Base-by-base conservation (phyloP, 2,888 invertebrate genomes). In the Eristalis intricaria region DNA sequence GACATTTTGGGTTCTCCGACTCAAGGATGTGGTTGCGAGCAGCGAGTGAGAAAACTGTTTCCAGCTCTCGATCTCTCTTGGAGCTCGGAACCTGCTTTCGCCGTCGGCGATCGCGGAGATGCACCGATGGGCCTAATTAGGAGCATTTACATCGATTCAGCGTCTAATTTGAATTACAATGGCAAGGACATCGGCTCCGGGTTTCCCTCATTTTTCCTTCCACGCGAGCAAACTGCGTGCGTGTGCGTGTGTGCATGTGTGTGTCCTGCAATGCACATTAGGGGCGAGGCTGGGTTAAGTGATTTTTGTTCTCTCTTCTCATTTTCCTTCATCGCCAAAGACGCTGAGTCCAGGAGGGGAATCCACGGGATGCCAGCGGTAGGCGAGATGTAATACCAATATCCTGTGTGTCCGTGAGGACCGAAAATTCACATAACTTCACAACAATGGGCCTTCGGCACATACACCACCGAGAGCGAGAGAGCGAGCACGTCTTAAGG, bases 351-450 rank as follows among this genome's bases (percentile, higher is more conserved):
- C 15, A 19, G 19, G 60, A 64, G 23, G 26, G 29, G 77, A 79
- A 74, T 5, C 83, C 68, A 75, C 87, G 79, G 79, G 83, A 79
- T 56, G 83, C 76, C 68, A n/a, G 79, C 58, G 60, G 74, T 65
- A 78, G 78, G 75, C 23, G 26, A 61, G 86, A 83, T 87, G 78
- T 76, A 79, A 87, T 83, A 79, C 66, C 86, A 87, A 87, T 87
- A 86, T 74, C 65, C 63, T 56, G 65, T 69, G 75, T 32, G 35
- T 69, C 32, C 35, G 65, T 71, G 58, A 69, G 65, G 70, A 74
- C 43, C 73, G n/a, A 74, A 85, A 81, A 77, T 82, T 86, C 86
- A 86, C 86, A 86, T 82, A 78, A 78, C 81, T 73, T 85, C 84
- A 81, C 82, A 77, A 60, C 26, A 60, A 43, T 43, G 43, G 43